Percentiles rank a stretch among this genome's conserved stretches.
Conservation (phyloP, 2,888 invertebrate species). For the Cybosia mesomella region DNA sequence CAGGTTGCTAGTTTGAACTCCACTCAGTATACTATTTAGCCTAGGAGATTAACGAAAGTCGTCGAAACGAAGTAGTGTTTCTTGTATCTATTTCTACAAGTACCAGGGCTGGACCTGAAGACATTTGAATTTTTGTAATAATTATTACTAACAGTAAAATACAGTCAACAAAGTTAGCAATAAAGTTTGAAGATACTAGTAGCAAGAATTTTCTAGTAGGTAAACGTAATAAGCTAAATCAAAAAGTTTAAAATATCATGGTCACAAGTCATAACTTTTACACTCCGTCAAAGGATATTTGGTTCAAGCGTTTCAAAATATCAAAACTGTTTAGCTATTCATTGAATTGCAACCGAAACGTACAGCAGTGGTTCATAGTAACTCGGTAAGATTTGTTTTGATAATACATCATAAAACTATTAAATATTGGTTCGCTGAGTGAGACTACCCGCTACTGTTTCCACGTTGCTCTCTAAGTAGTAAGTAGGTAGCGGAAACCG, state of each 20-base stretch:
- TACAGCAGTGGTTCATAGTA: conserved; percentile 80
- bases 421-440: conserved; percentile 87
- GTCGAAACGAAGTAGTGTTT: neutral
- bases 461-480: conserved; percentile 67
- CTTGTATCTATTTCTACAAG: neutral
- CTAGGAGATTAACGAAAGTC: neutral
- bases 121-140: too few species aligned
- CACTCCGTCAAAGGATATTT: conserved; percentile 1
- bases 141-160: too few species aligned
- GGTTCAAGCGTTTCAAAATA: conserved; percentile 57
- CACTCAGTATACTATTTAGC: neutral
- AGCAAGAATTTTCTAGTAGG: neutral
- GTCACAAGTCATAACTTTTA: neutral
- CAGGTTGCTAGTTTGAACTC: neutral
- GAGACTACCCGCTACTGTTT: conserved; percentile 84
- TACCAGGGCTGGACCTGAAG: too few species aligned
- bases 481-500: conserved; percentile 58
- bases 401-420: conserved; percentile 88
- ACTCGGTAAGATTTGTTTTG: conserved; percentile 86
- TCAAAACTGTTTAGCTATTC: conserved; percentile 67
- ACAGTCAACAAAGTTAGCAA: too few species aligned
- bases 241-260: neutral
- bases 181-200: neutral
- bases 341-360: conserved; percentile 77
- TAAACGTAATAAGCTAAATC: neutral